phyloP scores from a whole-genome alignment of 2,113 vertebrate species.

The Drymodes brunneopygia region DNA sequence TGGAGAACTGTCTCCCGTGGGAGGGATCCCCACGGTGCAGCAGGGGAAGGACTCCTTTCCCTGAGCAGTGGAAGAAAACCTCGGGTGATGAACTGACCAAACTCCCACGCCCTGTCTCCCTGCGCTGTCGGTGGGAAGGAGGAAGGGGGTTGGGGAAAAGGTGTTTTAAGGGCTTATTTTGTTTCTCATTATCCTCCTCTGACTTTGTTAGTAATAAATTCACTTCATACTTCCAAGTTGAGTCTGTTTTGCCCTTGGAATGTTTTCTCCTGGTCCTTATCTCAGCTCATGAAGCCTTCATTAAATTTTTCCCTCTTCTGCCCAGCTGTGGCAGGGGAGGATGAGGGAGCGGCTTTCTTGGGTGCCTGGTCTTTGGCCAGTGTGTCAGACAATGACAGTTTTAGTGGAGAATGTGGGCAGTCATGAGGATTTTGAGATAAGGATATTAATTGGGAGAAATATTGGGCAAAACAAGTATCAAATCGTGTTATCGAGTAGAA shows the following conservation, averaged over 20 bases:
- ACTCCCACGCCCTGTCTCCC: not conserved
- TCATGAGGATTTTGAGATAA: not conserved
- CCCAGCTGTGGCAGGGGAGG: not conserved
- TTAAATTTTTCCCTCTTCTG: not conserved
- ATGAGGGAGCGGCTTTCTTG: not conserved
- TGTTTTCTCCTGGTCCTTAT: not conserved
- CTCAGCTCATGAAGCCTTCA: not conserved
- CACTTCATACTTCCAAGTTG: not conserved
- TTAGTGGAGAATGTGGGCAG: not conserved
- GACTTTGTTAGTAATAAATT: not conserved
- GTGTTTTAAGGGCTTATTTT: not conserved
- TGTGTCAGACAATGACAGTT: not conserved
- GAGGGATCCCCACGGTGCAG: not conserved
- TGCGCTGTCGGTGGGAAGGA: fast-evolving
- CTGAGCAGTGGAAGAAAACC: not conserved
- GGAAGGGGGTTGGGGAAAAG: not conserved
- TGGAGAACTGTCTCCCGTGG: not conserved
- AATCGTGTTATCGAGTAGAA: not conserved
- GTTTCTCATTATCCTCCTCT: not conserved
- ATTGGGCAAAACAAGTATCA: not conserved
- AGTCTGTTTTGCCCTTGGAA: not conserved
- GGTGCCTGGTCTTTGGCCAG: not conserved
- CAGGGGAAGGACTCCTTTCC: not conserved
- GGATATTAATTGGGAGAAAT: not conserved
- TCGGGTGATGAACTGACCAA: not conserved